phyloP scores from a whole-genome alignment of 2,113 vertebrate genomes.

The Catagonus wagneri region DNA sequence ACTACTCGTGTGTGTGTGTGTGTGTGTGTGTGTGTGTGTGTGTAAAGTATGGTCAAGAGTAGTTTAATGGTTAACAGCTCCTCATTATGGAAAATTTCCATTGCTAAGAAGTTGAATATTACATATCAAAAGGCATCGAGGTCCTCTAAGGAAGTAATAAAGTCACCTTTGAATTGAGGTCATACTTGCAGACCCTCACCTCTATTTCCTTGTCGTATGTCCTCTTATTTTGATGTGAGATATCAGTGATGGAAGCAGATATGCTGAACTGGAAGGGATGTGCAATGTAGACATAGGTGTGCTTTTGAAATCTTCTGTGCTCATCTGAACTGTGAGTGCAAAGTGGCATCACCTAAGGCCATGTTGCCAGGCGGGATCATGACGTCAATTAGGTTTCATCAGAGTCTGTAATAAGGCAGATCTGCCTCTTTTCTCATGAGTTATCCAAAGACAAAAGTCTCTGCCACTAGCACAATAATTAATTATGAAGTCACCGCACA shows the following conservation, averaged over 20 bases:
- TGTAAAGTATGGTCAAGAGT: not conserved
- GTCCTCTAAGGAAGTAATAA: not conserved
- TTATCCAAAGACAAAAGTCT: conserved; percentile 40
- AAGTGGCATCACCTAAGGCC: not conserved
- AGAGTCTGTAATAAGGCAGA: conserved; percentile 17
- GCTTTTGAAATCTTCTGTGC: not conserved
- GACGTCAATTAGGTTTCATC: not conserved
- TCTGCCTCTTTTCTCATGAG: not conserved
- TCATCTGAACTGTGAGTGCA: not conserved
- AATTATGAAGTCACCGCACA: conserved; percentile 39
- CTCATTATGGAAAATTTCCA: not conserved
- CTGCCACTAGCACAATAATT: not conserved
- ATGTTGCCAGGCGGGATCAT: not conserved
- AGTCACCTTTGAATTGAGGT: not conserved
- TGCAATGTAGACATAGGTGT: not conserved
- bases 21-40: too few species aligned
- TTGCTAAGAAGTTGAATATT: not conserved
- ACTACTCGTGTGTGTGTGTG: not conserved
- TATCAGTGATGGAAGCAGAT: not conserved
- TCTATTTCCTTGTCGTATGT: not conserved
- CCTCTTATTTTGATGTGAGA: not conserved
- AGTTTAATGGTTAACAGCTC: not conserved
- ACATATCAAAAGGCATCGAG: not conserved
- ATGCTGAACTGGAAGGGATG: not conserved
- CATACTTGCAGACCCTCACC: not conserved